phyloP scores from a whole-genome alignment of 2,113 vertebrate genomes.

The Pongo pygmaeus region DNA sequence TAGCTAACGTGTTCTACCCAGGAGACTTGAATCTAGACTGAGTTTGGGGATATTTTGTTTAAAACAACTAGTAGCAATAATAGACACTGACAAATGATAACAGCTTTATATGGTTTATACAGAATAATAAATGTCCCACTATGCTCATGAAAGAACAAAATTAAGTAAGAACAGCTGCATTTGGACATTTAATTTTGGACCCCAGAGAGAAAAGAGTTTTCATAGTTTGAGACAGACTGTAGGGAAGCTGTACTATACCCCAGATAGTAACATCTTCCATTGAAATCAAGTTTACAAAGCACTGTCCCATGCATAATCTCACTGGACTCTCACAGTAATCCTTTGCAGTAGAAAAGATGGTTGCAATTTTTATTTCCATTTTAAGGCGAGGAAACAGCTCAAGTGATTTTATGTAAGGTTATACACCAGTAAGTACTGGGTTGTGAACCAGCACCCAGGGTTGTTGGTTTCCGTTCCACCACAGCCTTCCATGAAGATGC shows the following conservation, averaged over 20 bases:
- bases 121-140: slow-evolving; percentile 41
- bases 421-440: neutral
- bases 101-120: neutral
- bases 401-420: neutral
- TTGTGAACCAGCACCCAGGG: neutral
- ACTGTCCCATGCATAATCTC: neutral
- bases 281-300: slow-evolving; percentile 5
- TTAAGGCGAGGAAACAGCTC: neutral
- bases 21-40: neutral
- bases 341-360: neutral
- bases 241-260: slow-evolving; percentile 10
- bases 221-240: neutral
- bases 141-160: slow-evolving; percentile 6
- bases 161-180: slow-evolving; percentile 33
- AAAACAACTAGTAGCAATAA: neutral
- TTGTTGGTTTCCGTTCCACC: neutral
- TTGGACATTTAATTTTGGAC: slow-evolving; percentile 29
- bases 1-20: neutral
- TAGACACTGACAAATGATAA: slow-evolving; percentile 35
- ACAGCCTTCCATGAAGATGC: neutral
- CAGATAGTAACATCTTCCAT: neutral
- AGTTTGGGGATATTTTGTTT: slow-evolving; percentile 4
- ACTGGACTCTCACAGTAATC: neutral
- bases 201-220: neutral
- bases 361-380: slow-evolving; percentile 18